Base-by-base conservation (phyloP, 2,113 vertebrate genomes). In the Spilogale gracilis region DNA sequence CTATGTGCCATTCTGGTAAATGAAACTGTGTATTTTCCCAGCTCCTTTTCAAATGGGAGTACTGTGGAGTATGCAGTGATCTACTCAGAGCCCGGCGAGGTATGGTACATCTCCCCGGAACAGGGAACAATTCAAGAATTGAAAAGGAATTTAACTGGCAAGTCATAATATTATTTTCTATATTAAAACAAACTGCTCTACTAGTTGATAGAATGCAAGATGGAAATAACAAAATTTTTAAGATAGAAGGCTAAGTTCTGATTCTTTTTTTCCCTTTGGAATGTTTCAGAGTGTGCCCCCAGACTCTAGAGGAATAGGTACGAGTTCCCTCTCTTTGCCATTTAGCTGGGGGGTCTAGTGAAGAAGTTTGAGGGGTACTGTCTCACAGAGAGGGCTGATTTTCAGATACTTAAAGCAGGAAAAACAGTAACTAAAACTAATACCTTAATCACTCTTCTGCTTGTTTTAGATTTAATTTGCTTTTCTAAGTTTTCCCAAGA, bases 391-490 rank as follows among this genome's bases (percentile, higher is more conserved):
- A 48, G 90, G 63, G n/a, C 58, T 97, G 30, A 67, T 90, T 87
- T 91, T 89, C n/a, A 74, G 60, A 89, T 79, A n/a, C 30, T 85
- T 88, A 60, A 58, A 73, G 25, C 50, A 56, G 74, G 27, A 23
- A 93, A 76, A 91, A 81, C 7, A 48, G 5, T 93, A 91, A 81
- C 85, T 71, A 76, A 92, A 91, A 63, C 21, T 32, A 92, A 61
- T 50, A 71, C 38, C 32, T 60, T 95, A 9, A 83, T 69, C 30
- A 90, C 61, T 94, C 45, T 79, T 87, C 16, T 82, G 45, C 78
- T 96, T 78, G 32, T n/a, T 93, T 95, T 71, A 83, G 58, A 79
- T 95, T 89, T 94, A 67, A 84, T 79, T 88, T 97, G 61, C 16
- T 43, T 60, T 73, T 38, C 38, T 93, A 65, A 45, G 18, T 54